These are phyloP conservation scores for Desmodus rotundus DNA, from an alignment of 2,113 vertebrate genomes.

Conservation along the genomic window DNA sequence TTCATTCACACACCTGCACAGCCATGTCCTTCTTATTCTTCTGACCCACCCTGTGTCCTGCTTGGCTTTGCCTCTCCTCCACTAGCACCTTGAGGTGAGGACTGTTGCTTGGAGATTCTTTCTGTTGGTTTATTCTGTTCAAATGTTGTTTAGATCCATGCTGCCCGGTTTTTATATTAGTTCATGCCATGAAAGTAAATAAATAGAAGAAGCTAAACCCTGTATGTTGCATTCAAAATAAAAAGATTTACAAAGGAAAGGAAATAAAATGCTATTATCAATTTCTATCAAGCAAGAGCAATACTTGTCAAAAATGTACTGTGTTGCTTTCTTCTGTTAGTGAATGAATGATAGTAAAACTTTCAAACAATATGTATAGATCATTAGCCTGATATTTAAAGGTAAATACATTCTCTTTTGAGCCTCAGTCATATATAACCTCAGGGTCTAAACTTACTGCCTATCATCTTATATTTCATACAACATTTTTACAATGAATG, in stretches of 20 bases:
- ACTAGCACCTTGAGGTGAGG: not conserved
- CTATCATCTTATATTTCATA: not conserved
- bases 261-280: not conserved
- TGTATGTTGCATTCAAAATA: not conserved
- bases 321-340: not conserved
- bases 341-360: not conserved
- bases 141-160: not conserved
- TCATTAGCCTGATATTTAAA: not conserved
- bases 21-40: too few relatives aligned
- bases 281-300: not conserved
- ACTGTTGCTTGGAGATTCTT: not conserved
- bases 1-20: not conserved
- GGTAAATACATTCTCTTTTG: not conserved
- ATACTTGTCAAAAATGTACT: not conserved
- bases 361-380: not conserved
- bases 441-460: not conserved
- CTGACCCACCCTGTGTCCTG: not conserved
- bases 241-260: not conserved
- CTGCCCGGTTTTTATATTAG: not conserved
- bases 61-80: accelerated
- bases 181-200: not conserved
- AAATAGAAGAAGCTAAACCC: not conserved
- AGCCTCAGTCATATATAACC: not conserved
- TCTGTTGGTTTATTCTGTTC: not conserved
- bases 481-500: not conserved